phyloP scores from a whole-genome alignment of 2,113 vertebrate genomes.

The Eolophus roseicapilla region DNA sequence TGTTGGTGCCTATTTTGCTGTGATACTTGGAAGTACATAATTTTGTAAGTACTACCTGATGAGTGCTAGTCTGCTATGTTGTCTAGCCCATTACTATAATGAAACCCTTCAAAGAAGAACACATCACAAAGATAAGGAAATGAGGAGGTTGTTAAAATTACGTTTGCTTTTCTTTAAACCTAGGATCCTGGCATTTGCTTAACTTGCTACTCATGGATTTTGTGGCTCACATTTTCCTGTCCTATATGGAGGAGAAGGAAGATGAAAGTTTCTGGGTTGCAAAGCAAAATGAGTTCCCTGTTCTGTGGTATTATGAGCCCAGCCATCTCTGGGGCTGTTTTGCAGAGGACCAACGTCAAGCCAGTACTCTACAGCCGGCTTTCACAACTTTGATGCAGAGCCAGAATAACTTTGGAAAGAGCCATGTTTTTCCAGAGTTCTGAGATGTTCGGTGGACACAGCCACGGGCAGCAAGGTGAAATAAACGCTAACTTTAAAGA shows the following conservation, averaged over 20 bases:
- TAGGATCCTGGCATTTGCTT: constrained; percentile 76
- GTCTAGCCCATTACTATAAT: neutral
- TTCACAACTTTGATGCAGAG: neutral
- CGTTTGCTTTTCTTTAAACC: constrained; percentile 23
- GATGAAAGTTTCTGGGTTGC: neutral
- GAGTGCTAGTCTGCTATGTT: neutral
- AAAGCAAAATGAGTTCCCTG: neutral
- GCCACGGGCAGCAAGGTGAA: constrained; percentile 54
- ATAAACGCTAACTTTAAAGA: neutral
- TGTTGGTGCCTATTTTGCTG: neutral
- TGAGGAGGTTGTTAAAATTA: neutral
- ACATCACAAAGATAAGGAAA: neutral
- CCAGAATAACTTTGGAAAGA: neutral
- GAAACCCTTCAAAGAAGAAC: neutral
- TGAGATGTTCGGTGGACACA: constrained; percentile 48
- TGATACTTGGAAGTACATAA: neutral
- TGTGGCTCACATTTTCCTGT: constrained; percentile 68
- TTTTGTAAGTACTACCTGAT: neutral
- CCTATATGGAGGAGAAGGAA: constrained; percentile 59
- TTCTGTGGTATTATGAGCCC: constrained; percentile 12
- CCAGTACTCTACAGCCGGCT: neutral
- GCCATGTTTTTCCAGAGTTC: constrained; percentile 27
- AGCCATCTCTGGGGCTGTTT: neutral
- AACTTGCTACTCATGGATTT: constrained; percentile 73
- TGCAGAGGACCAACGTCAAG: neutral